These are phyloP conservation scores for Phyllotreta cruciferae DNA, from an alignment of 2,888 invertebrate species.

Conservation along the genomic window DNA sequence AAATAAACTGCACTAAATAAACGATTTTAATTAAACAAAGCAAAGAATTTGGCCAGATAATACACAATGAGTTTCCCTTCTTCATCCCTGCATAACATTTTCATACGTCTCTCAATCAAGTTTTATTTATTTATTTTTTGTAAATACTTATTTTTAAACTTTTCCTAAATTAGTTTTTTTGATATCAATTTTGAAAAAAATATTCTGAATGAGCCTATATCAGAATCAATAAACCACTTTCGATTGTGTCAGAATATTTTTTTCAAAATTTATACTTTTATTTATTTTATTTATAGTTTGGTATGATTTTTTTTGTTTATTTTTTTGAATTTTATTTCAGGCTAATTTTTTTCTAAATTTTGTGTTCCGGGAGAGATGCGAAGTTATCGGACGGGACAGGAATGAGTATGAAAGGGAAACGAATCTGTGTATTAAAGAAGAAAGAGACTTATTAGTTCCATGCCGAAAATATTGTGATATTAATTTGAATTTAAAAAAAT, in stretches of 20 bases:
- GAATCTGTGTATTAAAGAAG: conserved; percentile 33
- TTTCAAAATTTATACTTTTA: conserved; percentile 29
- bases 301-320: conserved; percentile 44
- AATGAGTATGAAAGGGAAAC: conserved; percentile 28
- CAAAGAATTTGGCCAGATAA: too few species aligned
- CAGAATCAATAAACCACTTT: too few species aligned
- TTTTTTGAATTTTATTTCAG: conserved; percentile 48
- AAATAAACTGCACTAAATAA: too few species aligned
- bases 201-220: too few species aligned
- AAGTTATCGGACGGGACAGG: conserved; percentile 31
- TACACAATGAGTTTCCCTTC: too few species aligned
- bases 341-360: conserved; percentile 47
- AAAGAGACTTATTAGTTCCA: conserved; percentile 42
- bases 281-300: conserved; percentile 36
- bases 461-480: conserved; percentile 42
- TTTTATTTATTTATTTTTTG: too few species aligned
- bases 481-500: conserved; percentile 37
- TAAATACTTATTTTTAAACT: too few species aligned
- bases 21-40: too few species aligned
- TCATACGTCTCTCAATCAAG: too few species aligned
- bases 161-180: too few species aligned
- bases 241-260: conserved; percentile 7
- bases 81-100: too few species aligned
- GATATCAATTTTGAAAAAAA: too few species aligned
- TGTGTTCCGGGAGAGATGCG: conserved; percentile 38